Evolutionary conservation across 2,888 invertebrate species (phyloP), one percentile per base, ranked within the genome.

Genomic region (Ceriagrion tenellum): DNA sequence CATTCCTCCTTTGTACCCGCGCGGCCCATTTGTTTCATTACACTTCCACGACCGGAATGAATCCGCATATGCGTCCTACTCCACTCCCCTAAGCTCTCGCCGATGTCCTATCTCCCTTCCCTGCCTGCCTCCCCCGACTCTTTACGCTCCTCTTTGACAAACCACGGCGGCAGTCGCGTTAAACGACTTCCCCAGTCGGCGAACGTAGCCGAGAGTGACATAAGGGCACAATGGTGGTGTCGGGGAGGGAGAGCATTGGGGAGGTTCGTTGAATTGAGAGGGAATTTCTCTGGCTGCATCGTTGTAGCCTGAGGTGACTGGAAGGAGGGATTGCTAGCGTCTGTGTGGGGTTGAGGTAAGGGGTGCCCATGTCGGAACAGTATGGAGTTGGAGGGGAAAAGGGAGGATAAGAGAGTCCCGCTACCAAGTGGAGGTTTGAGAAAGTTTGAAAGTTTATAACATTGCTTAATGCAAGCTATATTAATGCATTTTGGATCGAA

Each of bases 11-110:
- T 69, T 69, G 69, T 47, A 47, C 47, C n/a, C n/a, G n/a, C 81
- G 35, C 81, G 81, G 35, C 81, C 81, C 81, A 81, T 81, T 81
- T 81, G 81, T 35, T 81, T 81, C 81, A 81, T 81, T 81, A 35
- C 81, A 30, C 30, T 35, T 18, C 81, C 81, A 23, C 35, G 30
- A 18, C 81, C 81, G 35, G 81, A 81, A 81, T 81, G 81, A 81
- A 81, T 81, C 18, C 81, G 81, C 81, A 81, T 81, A 81, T 81
- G 81, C 81, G 81, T 30, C 81, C 35, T 30, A 10, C 74, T 13
- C 30, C 59, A 20, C 59, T 59, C 47, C 8, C 18, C 23, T n/a
- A 26, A 69, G 69, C 69, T 69, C 69, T 0, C 59, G 16, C 69
- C 23, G 59, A 23, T 23, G 59, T 59, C 59, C 47, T 59, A 18